These are phyloP conservation scores for Alviniconcha marisindica DNA, from an alignment of 1,140 invertebrate genomes.

Conservation along the genomic window DNA sequence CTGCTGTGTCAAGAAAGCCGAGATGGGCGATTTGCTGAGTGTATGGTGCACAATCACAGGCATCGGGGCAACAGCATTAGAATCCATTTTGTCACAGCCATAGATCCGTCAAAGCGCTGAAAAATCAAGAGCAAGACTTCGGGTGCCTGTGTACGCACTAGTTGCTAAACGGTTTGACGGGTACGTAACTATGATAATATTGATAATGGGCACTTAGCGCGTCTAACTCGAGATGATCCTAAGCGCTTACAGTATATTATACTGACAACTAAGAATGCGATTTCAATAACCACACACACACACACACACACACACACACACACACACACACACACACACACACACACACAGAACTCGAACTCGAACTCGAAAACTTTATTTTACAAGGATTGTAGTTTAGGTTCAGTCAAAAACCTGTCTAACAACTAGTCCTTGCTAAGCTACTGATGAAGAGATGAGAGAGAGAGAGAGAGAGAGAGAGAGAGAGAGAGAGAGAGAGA, in stretches of 20 bases:
- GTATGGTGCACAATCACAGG: background rate
- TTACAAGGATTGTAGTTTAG: no score
- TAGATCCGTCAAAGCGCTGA: background rate
- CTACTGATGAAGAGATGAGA: background rate
- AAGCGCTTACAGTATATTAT: no score
- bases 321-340: background rate
- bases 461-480: slow-evolving; percentile 18
- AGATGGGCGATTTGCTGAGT: background rate
- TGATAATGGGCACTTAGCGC: no score
- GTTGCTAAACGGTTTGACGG: no score
- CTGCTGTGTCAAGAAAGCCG: background rate
- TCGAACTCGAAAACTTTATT: no score
- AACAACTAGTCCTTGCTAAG: background rate
- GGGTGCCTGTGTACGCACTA: no score
- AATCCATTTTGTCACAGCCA: background rate
- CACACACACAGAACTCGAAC: background rate
- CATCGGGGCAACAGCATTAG: background rate
- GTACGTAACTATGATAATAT: no score
- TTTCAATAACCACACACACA: background rate
- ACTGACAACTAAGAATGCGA: no score
- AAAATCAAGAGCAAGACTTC: background rate
- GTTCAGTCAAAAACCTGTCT: background rate
- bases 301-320: background rate
- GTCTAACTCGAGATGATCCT: no score
- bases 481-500: background rate